phyloP scores from a whole-genome alignment of 1,140 invertebrate genomes.

The Colletes gigas region DNA sequence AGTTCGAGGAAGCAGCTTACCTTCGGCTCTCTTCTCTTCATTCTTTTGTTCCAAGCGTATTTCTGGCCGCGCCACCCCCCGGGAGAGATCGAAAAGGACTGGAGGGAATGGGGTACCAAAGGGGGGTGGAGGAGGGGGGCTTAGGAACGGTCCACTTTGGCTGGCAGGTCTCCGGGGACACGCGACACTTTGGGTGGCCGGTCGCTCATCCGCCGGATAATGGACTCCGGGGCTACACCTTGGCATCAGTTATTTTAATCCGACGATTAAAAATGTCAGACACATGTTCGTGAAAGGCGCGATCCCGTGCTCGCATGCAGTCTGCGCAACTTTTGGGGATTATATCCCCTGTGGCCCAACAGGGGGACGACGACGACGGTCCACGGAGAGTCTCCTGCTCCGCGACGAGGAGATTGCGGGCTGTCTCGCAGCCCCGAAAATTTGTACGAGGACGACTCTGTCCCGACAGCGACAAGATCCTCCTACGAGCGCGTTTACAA shows the following conservation, averaged over 20 bases:
- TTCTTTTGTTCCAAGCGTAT: slow-evolving; percentile 32
- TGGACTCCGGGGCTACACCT: slow-evolving; percentile 73
- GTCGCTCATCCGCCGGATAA: slow-evolving; percentile 73
- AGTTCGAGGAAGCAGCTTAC: slow-evolving; percentile 32
- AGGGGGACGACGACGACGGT: slow-evolving; percentile 62
- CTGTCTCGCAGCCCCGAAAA: slow-evolving; percentile 36
- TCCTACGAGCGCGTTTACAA: neutral
- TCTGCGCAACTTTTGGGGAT: slow-evolving; percentile 57
- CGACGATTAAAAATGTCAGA: slow-evolving; percentile 80
- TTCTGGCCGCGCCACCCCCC: neutral
- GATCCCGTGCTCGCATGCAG: slow-evolving; percentile 63
- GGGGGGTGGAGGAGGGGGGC: slow-evolving; percentile 15
- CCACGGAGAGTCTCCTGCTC: slow-evolving; percentile 9
- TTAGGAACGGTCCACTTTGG: slow-evolving; percentile 58
- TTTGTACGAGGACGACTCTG: neutral
- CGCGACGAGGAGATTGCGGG: slow-evolving; percentile 50
- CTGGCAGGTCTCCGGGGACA: slow-evolving; percentile 67
- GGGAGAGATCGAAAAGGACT: slow-evolving; percentile 56
- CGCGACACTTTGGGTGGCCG: slow-evolving; percentile 78
- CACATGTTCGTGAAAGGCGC: slow-evolving; percentile 76
- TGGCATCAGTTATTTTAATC: slow-evolving; percentile 80
- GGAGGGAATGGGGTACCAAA: neutral
- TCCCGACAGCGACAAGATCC: neutral
- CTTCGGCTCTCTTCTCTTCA: neutral
- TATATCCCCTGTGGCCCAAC: slow-evolving; percentile 59